Evolutionary conservation across 2,113 vertebrate species (phyloP).

Genomic region (Channa maculata): DNA sequence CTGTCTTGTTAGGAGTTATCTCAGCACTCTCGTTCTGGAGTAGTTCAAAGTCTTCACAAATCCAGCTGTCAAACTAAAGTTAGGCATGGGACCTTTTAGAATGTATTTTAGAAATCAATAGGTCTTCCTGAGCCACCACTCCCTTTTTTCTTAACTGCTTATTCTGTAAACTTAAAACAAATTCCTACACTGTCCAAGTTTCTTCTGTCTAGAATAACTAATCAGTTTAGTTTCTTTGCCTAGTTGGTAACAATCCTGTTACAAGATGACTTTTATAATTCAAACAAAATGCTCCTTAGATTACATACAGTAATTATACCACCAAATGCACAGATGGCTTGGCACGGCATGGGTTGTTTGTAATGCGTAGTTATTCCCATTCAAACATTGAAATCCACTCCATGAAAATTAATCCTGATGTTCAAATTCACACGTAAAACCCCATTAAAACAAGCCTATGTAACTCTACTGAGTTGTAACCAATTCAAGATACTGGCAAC

Average conservation of each 20-base stretch:
- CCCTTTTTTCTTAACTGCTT: constrained; percentile 25
- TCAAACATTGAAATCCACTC: no score
- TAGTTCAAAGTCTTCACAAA: constrained; percentile 79
- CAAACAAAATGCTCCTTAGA: not conserved
- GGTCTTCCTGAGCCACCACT: constrained; percentile 42
- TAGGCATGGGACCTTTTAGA: constrained; percentile 77
- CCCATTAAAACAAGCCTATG: no score
- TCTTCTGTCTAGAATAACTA: not conserved
- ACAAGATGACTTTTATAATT: not conserved
- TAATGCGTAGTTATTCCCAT: not conserved
- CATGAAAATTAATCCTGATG: no score
- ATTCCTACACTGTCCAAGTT: constrained; percentile 40
- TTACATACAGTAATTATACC: no score
- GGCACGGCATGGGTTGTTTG: no score
- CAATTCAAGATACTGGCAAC: no score
- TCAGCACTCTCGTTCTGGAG: constrained; percentile 56
- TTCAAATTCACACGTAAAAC: no score
- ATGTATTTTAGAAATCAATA: constrained; percentile 80
- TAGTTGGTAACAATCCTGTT: not conserved
- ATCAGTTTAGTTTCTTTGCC: not conserved
- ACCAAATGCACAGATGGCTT: no score
- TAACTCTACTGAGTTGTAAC: no score
- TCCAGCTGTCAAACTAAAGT: constrained; percentile 76
- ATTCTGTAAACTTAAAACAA: constrained; percentile 61
- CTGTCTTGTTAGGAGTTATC: constrained; percentile 59